Conservation (phyloP, 2,113 vertebrate species). For the human region DNA sequence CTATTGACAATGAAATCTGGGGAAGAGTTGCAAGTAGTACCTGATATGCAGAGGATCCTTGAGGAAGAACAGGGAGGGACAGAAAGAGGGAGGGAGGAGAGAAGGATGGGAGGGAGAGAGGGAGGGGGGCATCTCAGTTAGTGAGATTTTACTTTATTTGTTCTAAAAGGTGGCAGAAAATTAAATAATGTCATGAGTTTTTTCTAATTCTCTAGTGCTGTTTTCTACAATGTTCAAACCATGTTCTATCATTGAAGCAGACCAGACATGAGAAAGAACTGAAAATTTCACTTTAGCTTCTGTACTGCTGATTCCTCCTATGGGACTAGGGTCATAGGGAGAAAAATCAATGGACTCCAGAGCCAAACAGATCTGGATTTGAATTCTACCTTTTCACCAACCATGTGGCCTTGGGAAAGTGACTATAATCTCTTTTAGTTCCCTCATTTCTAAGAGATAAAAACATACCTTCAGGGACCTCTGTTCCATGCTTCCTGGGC, state of each 20-base stretch:
- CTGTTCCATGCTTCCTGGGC: neutral
- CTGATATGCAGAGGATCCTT: neutral
- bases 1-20: neutral
- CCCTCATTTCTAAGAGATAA: neutral
- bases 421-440: neutral
- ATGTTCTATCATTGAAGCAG: neutral
- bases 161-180: neutral
- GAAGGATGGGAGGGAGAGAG: neutral
- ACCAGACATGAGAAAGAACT: neutral
- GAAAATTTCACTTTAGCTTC: neutral
- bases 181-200: neutral
- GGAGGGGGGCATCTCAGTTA: neutral
- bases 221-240: neutral
- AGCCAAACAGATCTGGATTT: neutral
- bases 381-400: neutral
- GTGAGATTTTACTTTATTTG: neutral
- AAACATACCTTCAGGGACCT: neutral
- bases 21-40: neutral
- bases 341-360: neutral
- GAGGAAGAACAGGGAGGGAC: neutral
- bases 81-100: neutral
- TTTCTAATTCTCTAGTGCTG: neutral
- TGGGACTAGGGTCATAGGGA: neutral
- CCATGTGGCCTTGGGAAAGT: neutral
- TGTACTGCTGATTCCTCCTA: neutral